A percentile compares a stretch with the other conserved stretches of the same genome.
phyloP scores from a whole-genome alignment of 2,113 vertebrate species.

The Pycnonotus jocosus region DNA sequence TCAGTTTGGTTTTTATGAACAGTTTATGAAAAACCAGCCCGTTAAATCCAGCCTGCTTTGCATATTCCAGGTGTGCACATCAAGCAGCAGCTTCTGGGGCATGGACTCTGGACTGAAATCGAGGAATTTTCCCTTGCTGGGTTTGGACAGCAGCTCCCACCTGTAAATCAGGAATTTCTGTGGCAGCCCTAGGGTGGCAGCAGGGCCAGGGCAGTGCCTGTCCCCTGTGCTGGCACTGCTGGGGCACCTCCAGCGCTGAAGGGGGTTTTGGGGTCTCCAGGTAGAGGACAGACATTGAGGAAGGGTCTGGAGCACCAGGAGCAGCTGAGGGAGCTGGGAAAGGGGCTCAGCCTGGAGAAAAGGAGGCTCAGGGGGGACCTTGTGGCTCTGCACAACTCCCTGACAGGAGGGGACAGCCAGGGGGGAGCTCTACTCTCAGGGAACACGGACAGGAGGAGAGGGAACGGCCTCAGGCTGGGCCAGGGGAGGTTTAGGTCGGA shows the following conservation, averaged over 20 bases:
- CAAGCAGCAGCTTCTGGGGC: not conserved
- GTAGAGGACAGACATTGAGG: not conserved
- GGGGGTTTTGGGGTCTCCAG: not conserved
- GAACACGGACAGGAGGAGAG: not conserved
- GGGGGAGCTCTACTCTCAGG: not conserved
- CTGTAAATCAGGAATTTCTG: not conserved
- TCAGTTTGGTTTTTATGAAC: accelerated
- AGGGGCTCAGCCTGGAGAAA: not conserved
- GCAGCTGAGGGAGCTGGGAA: not conserved
- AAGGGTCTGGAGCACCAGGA: not conserved
- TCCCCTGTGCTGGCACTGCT: not conserved
- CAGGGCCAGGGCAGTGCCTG: not conserved
- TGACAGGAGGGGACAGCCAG: not conserved
- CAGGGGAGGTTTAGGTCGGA: accelerated
- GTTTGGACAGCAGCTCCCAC: not conserved
- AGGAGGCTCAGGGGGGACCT: not conserved
- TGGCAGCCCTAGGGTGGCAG: not conserved
- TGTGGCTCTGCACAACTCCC: not conserved
- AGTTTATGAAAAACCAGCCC: not conserved
- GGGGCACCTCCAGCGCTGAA: not conserved
- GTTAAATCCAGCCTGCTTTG: not conserved
- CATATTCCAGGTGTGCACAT: accelerated
- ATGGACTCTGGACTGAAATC: accelerated
- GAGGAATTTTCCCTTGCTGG: not conserved
- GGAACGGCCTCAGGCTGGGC: not conserved